Conservation (phyloP, 2,113 vertebrate species). For the Rhabdomys dilectus region DNA sequence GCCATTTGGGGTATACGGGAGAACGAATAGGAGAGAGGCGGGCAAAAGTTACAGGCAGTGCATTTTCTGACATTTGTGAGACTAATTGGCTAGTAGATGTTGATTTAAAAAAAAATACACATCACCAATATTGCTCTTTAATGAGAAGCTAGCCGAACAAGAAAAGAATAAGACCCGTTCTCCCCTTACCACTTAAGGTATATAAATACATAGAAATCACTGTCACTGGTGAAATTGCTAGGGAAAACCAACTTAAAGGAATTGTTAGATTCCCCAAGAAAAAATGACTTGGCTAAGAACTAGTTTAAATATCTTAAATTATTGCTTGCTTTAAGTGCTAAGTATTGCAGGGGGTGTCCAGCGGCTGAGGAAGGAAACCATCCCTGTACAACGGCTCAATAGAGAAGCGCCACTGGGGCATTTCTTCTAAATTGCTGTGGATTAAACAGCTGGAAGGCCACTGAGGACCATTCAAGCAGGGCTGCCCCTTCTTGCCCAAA, state of each 20-base stretch:
- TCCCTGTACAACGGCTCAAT: slow-evolving; percentile 74
- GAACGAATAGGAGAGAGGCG: neutral
- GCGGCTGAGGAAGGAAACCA: neutral
- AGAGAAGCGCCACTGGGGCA: slow-evolving; percentile 60
- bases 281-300: slow-evolving; percentile 23
- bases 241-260: neutral
- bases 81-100: slow-evolving; percentile 45
- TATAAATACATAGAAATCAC: neutral
- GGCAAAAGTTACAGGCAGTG: slow-evolving; percentile 61
- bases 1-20: neutral
- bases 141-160: neutral
- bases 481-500: slow-evolving; percentile 59
- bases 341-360: slow-evolving; percentile 24
- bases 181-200: neutral
- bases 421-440: slow-evolving; percentile 69
- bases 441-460: slow-evolving; percentile 68
- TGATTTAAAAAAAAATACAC: slow-evolving; percentile 24
- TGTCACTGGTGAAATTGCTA: neutral
- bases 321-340: neutral
- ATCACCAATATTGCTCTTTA: neutral
- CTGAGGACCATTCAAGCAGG: slow-evolving; percentile 37
- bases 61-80: slow-evolving; percentile 48
- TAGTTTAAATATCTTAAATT: slow-evolving; percentile 6
- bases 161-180: neutral
- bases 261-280: neutral